Evolutionary conservation across 2,797 vertebrate genomes (phyloP).

Genomic region (Manis crassicaudata): DNA sequence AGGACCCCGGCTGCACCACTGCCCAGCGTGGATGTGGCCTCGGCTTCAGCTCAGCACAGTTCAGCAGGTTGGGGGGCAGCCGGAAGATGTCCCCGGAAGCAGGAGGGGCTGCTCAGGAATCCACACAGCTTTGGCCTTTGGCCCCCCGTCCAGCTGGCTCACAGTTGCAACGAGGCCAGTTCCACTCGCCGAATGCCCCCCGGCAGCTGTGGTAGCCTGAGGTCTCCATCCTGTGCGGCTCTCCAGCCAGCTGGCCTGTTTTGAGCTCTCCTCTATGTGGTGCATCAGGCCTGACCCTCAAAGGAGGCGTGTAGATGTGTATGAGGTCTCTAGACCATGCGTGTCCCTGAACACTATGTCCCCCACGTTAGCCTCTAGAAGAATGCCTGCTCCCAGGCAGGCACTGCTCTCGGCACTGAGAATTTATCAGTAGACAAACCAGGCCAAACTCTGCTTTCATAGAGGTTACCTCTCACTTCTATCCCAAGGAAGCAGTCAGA

Average conservation of each 20-base stretch:
- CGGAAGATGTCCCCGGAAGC: neutral
- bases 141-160: neutral
- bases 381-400: neutral
- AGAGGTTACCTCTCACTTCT: neutral
- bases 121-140: neutral
- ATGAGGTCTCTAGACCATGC: neutral
- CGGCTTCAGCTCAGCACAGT: neutral
- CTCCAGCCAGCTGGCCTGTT: constrained; percentile 35
- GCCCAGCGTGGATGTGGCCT: neutral
- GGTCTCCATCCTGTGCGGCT: neutral
- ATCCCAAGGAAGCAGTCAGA: neutral
- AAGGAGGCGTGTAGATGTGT: neutral
- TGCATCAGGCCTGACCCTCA: constrained; percentile 41
- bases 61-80: neutral
- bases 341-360: neutral
- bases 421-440: neutral
- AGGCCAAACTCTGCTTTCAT: neutral
- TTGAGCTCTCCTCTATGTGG: neutral
- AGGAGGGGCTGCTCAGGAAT: constrained; percentile 16
- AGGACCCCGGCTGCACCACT: neutral
- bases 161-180: constrained; percentile 43
- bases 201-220: constrained; percentile 47
- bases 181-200: constrained; percentile 48
- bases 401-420: neutral
- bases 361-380: neutral